Percentiles rank a stretch among this genome's conserved stretches.
Conservation (phyloP, 2,797 vertebrate genomes). For the Channallabes apus region DNA sequence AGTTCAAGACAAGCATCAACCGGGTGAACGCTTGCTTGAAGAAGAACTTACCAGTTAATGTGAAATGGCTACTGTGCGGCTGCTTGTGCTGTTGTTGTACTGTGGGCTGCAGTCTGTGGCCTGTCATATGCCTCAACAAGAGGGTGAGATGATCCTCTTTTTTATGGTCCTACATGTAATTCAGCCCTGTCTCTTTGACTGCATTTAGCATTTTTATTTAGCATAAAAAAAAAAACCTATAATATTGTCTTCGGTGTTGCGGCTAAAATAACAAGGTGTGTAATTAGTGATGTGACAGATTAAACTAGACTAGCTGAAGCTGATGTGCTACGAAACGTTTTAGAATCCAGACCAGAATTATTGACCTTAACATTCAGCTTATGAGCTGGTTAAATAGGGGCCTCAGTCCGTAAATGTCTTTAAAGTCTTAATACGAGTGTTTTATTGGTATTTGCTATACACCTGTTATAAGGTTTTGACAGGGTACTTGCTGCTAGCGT, state of each 20-base stretch:
- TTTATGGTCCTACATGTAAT: conserved; percentile 61
- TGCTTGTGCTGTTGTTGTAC: conserved; percentile 99
- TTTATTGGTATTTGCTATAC: conserved; percentile 66
- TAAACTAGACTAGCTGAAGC: conserved; percentile 52
- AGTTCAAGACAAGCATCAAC: conserved; percentile 96
- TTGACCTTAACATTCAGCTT: conserved; percentile 72
- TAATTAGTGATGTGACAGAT: conserved; percentile 65
- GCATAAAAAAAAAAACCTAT: no score
- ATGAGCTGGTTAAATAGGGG: conserved; percentile 70
- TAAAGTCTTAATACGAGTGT: conserved; percentile 55
- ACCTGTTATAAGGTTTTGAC: conserved; percentile 51
- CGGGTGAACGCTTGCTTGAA: conserved; percentile 91
- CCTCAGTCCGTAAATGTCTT: conserved; percentile 72
- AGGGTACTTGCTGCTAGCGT: conserved; percentile 24
- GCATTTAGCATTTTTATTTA: conserved; percentile 63
- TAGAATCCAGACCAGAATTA: conserved; percentile 62
- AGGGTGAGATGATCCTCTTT: conserved; percentile 80
- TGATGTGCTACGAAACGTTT: conserved; percentile 64
- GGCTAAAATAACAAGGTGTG: conserved; percentile 61
- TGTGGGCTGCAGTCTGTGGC: conserved; percentile 96
- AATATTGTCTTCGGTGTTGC: conserved; percentile 52
- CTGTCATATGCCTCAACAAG: conserved; percentile 98
- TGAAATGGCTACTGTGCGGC: conserved; percentile 97
- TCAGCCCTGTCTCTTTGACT: conserved; percentile 58
- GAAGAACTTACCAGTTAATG: conserved; percentile 95